A percentile compares a stretch with the other conserved stretches of the same genome.
These are phyloP conservation scores for Drosophila murphyi DNA, from an alignment of 1,140 invertebrate species.

Conservation along the genomic window DNA sequence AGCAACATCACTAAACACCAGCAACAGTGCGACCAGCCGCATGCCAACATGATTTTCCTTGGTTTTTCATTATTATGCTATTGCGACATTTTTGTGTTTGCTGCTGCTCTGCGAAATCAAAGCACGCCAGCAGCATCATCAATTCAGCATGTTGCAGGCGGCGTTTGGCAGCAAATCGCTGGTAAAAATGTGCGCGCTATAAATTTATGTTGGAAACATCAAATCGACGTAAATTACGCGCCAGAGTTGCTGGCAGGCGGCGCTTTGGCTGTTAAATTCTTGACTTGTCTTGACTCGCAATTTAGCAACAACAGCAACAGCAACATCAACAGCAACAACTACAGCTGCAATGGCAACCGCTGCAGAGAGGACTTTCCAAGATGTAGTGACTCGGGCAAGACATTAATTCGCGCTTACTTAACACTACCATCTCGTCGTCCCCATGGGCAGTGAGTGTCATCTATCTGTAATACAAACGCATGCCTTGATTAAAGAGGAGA, in stretches of 20 bases:
- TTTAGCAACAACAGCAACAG: slow-evolving; percentile 30
- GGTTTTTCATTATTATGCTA: slow-evolving; percentile 77
- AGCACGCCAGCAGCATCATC: slow-evolving; percentile 65
- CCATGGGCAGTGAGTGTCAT: slow-evolving; percentile 65
- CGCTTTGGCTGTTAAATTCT: slow-evolving; percentile 82
- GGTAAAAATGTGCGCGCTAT: slow-evolving; percentile 74
- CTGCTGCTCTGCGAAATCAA: slow-evolving; percentile 76
- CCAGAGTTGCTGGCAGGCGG: slow-evolving; percentile 57
- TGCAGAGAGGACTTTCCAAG: slow-evolving; percentile 55
- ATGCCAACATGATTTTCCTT: slow-evolving; percentile 79
- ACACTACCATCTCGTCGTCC: slow-evolving; percentile 53
- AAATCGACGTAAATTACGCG: slow-evolving; percentile 82
- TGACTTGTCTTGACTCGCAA: slow-evolving; percentile 59
- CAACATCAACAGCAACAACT: neutral
- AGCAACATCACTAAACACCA: slow-evolving; percentile 25
- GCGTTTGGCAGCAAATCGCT: slow-evolving; percentile 70
- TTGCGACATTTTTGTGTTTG: slow-evolving; percentile 79
- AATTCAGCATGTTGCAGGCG: slow-evolving; percentile 61
- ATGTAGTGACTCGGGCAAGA: slow-evolving; percentile 76
- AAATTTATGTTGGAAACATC: slow-evolving; percentile 81
- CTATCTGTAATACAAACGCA: slow-evolving; percentile 81
- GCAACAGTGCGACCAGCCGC: slow-evolving; percentile 34
- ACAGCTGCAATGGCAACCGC: slow-evolving; percentile 33
- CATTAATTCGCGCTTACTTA: slow-evolving; percentile 82
- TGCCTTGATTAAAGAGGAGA: slow-evolving; percentile 65